These are phyloP conservation scores for Macroteleia sp. DNA, from an alignment of 2,888 invertebrate species.

Conservation along the genomic window DNA sequence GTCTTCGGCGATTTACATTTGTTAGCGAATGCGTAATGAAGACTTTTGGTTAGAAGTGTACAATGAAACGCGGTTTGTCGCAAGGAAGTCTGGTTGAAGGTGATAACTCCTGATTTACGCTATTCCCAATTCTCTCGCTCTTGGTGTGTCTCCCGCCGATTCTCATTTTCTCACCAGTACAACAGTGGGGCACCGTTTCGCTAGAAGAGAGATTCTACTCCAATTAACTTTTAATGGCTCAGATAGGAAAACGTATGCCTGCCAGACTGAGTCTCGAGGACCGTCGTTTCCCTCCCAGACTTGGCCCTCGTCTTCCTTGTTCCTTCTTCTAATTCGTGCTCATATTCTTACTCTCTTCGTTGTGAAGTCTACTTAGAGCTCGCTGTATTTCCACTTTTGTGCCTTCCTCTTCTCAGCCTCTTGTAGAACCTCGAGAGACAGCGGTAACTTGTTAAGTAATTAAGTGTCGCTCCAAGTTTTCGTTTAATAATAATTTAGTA, in stretches of 20 bases:
- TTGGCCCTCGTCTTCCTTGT: slow-evolving; percentile 34
- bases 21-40: slow-evolving; percentile 78
- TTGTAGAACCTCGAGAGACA: slow-evolving; percentile 68
- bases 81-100: slow-evolving; percentile 73
- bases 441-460: slow-evolving; percentile 79
- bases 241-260: slow-evolving; percentile 79
- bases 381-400: slow-evolving; percentile 64
- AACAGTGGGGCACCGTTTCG: slow-evolving; percentile 60
- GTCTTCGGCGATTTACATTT: slow-evolving; percentile 76
- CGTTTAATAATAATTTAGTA: slow-evolving; percentile 79
- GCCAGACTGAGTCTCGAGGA: slow-evolving; percentile 65
- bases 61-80: slow-evolving; percentile 68
- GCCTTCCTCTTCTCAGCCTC: slow-evolving; percentile 59
- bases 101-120: slow-evolving; percentile 79
- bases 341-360: slow-evolving; percentile 49
- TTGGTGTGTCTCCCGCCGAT: slow-evolving; percentile 53
- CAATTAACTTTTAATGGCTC: slow-evolving; percentile 80
- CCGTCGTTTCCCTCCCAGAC: slow-evolving; percentile 42
- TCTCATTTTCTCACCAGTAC: slow-evolving; percentile 69
- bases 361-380: slow-evolving; percentile 42
- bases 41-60: slow-evolving; percentile 71
- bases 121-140: slow-evolving; percentile 68
- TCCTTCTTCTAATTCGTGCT: slow-evolving; percentile 51
- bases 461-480: slow-evolving; percentile 78
- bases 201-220: slow-evolving; percentile 75